Evolutionary conservation across 2,888 invertebrate genomes (phyloP), one percentile per base, ranked within the genome.

Genomic region (Cryptophagus acutangulus): DNA sequence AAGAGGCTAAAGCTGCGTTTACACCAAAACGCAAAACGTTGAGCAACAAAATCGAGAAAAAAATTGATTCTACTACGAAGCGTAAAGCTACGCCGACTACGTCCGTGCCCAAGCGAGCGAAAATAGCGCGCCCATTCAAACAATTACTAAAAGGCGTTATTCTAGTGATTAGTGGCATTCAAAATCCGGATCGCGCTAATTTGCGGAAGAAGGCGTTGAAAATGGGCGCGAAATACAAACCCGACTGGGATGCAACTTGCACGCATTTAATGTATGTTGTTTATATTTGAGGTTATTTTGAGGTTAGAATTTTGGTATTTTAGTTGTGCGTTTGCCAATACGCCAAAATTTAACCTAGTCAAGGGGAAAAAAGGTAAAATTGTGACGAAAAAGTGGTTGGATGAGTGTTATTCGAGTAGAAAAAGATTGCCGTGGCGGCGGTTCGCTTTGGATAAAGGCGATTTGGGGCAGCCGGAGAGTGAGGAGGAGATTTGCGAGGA

Each of bases 191-290:
- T 43, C 75, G 93, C 35, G 77, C 75, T 0, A 68, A 74, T 43
- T 61, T 93, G 34, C 71, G 92, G 20, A 75, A 74, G 46, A 75
- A 76, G 51, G 89, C 86, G 3, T 41, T 82, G 2, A 76, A 78
- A 38, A 78, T 94, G 78, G 93, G 93, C 2, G 92, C 89, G 1
- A 74, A 73, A 51, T 90, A 87, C 62, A 77, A 76, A 62, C 71
- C 78, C 1, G 85, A 87, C 70, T 92, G 91, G 91, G 76, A 76
- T 36, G 61, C 68, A 12, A 65, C 63, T 16, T 89, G 87, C 65
- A 92, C 91, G 3, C 93, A 93, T 71, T 78, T 94, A 48, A 76
- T 94, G 88, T 91, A 70, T 74, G 81, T 71, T n/a, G n/a, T n/a
- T n/a, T n/a, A n/a, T n/a, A n/a, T n/a, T n/a, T n/a, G n/a, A n/a